Percentiles rank a stretch among this genome's conserved stretches.
These are phyloP conservation scores for Chloroceryle amazona DNA, from an alignment of 2,797 vertebrate species.

Conservation along the genomic window DNA sequence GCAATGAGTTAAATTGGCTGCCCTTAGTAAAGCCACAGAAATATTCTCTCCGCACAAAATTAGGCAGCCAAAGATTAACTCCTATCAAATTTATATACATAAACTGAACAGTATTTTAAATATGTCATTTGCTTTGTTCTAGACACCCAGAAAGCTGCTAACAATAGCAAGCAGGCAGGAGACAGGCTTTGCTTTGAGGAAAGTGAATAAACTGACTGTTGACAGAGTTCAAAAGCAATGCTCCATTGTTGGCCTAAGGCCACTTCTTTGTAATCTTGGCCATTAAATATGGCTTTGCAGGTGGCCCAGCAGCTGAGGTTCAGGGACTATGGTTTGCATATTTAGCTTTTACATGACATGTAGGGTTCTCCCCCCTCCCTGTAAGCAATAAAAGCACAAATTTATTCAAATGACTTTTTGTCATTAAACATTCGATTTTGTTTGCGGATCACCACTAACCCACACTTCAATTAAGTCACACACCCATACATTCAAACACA, in stretches of 20 bases:
- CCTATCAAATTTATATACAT: constrained; percentile 59
- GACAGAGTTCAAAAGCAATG: constrained; percentile 84
- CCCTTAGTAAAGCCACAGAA: background rate
- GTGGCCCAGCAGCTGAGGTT: constrained; percentile 80
- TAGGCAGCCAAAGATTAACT: constrained; percentile 26
- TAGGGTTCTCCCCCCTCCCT: constrained; percentile 57
- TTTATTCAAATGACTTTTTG: constrained; percentile 76
- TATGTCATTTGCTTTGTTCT: constrained; percentile 76
- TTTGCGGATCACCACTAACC: constrained; percentile 65
- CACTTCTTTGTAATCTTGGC: constrained; percentile 84
- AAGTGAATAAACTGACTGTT: constrained; percentile 84
- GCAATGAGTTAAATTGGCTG: background rate
- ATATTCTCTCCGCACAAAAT: background rate
- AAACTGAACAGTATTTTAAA: constrained; percentile 69
- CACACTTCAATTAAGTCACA: constrained; percentile 34
- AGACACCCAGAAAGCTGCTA: constrained; percentile 74
- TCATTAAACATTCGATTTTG: constrained; percentile 68
- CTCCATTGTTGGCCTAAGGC: constrained; percentile 81
- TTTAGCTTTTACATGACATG: constrained; percentile 78
- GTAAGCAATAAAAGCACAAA: constrained; percentile 77
- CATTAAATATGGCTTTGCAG: constrained; percentile 85
- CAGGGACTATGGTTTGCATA: constrained; percentile 82
- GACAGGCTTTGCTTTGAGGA: constrained; percentile 79
- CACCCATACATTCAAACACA: background rate
- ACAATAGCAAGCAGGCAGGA: constrained; percentile 79